Conservation (phyloP, 1,140 invertebrate genomes). For the Ceratina calcarata region DNA sequence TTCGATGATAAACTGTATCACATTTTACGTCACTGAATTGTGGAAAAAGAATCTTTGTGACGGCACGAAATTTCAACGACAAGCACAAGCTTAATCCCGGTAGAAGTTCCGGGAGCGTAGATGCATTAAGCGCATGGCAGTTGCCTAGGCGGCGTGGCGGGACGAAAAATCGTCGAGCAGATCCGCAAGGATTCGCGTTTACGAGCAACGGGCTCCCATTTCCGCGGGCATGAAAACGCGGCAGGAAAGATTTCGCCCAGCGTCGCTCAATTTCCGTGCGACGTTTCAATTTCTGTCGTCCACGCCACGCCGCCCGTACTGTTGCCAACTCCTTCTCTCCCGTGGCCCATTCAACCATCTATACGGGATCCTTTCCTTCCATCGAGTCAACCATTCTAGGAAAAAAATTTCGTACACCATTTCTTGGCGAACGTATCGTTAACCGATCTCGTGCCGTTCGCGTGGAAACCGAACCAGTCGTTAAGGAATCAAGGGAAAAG, state of each 20-base stretch:
- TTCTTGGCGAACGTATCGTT: not conserved
- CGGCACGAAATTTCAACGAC: not conserved
- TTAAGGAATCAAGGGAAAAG: too few relatives aligned
- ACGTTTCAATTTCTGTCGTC: slow-evolving; percentile 62
- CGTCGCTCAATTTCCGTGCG: slow-evolving; percentile 63
- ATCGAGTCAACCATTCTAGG: slow-evolving; percentile 11
- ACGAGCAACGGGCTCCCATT: slow-evolving; percentile 56
- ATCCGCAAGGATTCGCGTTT: slow-evolving; percentile 52
- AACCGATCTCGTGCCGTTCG: not conserved
- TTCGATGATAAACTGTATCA: too few relatives aligned
- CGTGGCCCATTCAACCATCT: not conserved
- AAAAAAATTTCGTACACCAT: not conserved
- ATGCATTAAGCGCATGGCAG: not conserved
- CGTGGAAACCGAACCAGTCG: too few relatives aligned
- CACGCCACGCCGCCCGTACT: slow-evolving; percentile 1
- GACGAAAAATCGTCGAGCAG: slow-evolving; percentile 44
- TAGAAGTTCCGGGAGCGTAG: not conserved
- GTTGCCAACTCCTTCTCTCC: not conserved
- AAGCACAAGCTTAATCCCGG: not conserved
- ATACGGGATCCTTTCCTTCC: not conserved
- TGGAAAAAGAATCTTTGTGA: not conserved
- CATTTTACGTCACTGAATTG: not conserved
- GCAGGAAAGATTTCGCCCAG: slow-evolving; percentile 46
- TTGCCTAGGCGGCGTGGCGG: not conserved
- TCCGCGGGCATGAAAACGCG: slow-evolving; percentile 34